phyloP scores from a whole-genome alignment of 2,797 vertebrate genomes.

The Muscicapa striata region DNA sequence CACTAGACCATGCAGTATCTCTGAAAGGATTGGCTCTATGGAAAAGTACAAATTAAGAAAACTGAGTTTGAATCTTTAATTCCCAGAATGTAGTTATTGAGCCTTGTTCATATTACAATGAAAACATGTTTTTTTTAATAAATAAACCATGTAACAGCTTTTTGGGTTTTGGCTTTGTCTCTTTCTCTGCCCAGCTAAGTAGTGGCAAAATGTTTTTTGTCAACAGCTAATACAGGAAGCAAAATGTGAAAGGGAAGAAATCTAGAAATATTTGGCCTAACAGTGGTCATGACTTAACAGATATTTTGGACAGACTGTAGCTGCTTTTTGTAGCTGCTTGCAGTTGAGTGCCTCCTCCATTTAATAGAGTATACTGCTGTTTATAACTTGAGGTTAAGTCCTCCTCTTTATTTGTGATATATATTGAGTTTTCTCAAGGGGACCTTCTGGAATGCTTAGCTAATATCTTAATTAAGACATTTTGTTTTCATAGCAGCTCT shows the following conservation, averaged over 20 bases:
- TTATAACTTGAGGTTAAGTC: not conserved
- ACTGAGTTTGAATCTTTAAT: conserved; percentile 33
- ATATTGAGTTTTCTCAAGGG: not conserved
- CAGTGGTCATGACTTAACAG: not conserved
- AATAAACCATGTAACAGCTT: conserved; percentile 30
- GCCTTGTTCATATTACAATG: conserved; percentile 43
- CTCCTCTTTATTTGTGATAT: not conserved
- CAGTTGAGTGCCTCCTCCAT: not conserved
- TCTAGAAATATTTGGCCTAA: not conserved
- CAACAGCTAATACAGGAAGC: not conserved
- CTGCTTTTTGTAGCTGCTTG: not conserved
- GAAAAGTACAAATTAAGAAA: conserved; percentile 37
- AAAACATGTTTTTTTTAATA: conserved; percentile 52
- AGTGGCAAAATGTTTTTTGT: conserved; percentile 2
- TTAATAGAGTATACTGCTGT: not conserved
- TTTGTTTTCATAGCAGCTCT: not conserved
- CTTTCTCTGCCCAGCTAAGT: not conserved
- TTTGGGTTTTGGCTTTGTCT: conserved; percentile 9
- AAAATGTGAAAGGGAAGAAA: not conserved
- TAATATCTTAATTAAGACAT: not conserved
- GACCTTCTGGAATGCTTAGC: not conserved
- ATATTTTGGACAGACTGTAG: not conserved
- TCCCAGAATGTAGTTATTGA: conserved; percentile 57
- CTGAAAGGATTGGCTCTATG: conserved; percentile 31
- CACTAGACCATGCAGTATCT: conserved; percentile 35